phyloP scores from a whole-genome alignment of 2,797 vertebrate species.

The Notamacropus eugenii region DNA sequence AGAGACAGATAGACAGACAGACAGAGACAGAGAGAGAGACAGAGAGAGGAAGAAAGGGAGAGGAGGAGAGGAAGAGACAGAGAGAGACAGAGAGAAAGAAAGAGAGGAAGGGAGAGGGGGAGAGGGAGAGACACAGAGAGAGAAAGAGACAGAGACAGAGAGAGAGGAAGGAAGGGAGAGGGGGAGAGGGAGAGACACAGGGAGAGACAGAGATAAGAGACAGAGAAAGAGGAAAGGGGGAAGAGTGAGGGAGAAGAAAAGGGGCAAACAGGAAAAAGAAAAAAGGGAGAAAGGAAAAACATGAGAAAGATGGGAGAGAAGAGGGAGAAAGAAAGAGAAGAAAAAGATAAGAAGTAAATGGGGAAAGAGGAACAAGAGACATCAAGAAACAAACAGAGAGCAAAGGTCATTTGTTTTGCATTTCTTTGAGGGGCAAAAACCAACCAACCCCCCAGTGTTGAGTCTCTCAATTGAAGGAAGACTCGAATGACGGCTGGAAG shows the following conservation, averaged over 20 bases:
- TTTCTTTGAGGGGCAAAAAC: neutral
- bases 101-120: too few species aligned
- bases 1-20: too few species aligned
- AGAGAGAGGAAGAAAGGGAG: too few species aligned
- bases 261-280: neutral
- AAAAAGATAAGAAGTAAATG: too few species aligned
- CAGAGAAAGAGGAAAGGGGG: neutral
- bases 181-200: too few species aligned
- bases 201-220: too few species aligned
- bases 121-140: rapidly evolving
- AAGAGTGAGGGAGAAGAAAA: neutral
- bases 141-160: too few species aligned
- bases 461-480: neutral
- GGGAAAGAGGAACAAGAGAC: neutral
- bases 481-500: neutral
- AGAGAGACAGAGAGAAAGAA: too few species aligned
- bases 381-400: neutral
- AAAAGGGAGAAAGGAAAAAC: neutral
- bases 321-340: neutral
- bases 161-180: too few species aligned
- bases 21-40: too few species aligned
- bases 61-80: neutral
- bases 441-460: neutral
- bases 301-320: neutral
- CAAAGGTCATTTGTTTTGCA: neutral